phyloP scores from a whole-genome alignment of 2,113 vertebrate genomes.

The Perccottus glenii region DNA sequence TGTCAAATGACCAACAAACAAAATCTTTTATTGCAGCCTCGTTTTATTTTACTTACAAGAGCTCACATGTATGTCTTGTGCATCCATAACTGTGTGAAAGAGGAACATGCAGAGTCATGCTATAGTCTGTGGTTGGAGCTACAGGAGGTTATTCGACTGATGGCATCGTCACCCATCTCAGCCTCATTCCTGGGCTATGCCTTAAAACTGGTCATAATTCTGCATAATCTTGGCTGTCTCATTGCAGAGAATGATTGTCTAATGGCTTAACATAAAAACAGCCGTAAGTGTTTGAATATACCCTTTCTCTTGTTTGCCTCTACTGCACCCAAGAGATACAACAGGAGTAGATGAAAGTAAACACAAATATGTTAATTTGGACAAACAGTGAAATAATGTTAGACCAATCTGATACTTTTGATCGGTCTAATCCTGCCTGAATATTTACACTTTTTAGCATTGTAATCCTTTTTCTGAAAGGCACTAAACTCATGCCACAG shows the following conservation, averaged over 20 bases:
- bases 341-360: background rate
- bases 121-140: background rate
- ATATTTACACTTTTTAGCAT: background rate
- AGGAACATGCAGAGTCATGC: background rate
- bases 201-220: constrained; percentile 67
- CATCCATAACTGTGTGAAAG: background rate
- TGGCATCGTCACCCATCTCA: constrained; percentile 36
- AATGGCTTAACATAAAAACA: constrained; percentile 48
- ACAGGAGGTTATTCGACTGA: constrained; percentile 24
- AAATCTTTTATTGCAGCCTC: too few species aligned
- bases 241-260: constrained; percentile 43
- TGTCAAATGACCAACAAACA: too few species aligned
- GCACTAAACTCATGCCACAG: constrained; percentile 18
- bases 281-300: constrained; percentile 31
- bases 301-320: constrained; percentile 3
- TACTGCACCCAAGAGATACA: background rate
- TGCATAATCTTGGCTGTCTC: constrained; percentile 68
- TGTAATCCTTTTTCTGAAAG: constrained; percentile 21
- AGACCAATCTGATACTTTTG: too few species aligned
- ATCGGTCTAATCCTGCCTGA: constrained; percentile 7
- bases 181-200: constrained; percentile 24
- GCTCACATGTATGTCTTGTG: constrained; percentile 1
- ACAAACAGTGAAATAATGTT: too few species aligned
- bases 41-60: too few species aligned
- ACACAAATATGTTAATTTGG: background rate